Evolutionary conservation across 1,140 invertebrate species (phyloP).

Genomic region (Octopus bimaculoides): DNA sequence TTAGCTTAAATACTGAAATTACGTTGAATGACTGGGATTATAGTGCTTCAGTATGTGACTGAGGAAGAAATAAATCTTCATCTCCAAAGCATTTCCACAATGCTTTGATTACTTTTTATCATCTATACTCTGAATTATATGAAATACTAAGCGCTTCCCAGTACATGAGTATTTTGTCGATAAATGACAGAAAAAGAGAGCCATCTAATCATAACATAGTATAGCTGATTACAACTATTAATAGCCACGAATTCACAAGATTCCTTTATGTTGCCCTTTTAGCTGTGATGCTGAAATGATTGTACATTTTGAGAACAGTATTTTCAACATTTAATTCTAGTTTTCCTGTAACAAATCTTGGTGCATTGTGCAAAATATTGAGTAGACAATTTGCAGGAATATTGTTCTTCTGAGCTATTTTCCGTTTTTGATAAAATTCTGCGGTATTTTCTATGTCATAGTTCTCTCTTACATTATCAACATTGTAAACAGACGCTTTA

Average conservation of each 20-base stretch:
- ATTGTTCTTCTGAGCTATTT: neutral
- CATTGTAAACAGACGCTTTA: conserved; percentile 4
- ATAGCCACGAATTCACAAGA: neutral
- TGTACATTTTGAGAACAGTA: conserved; percentile 5
- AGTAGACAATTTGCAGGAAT: neutral
- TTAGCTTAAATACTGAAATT: conserved; percentile 5
- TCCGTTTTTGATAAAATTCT: neutral
- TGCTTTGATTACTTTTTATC: neutral
- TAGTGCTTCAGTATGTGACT: conserved; percentile 6
- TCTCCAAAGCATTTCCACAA: conserved; percentile 7
- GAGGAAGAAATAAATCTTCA: conserved; percentile 1
- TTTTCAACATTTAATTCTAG: neutral
- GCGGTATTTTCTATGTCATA: neutral
- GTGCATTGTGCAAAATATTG: neutral
- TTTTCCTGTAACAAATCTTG: conserved; percentile 5
- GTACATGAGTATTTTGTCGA: conserved; percentile 1
- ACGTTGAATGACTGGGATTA: neutral
- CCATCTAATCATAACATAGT: conserved; percentile 7
- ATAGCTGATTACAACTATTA: conserved; percentile 5
- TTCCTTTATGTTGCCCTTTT: neutral
- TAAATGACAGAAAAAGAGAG: conserved; percentile 1
- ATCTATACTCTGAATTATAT: neutral
- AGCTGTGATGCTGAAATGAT: conserved; percentile 4
- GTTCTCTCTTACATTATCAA: neutral
- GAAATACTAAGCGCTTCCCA: neutral